Conservation (phyloP, 2,797 vertebrate genomes). For the Syncerus caffer region DNA sequence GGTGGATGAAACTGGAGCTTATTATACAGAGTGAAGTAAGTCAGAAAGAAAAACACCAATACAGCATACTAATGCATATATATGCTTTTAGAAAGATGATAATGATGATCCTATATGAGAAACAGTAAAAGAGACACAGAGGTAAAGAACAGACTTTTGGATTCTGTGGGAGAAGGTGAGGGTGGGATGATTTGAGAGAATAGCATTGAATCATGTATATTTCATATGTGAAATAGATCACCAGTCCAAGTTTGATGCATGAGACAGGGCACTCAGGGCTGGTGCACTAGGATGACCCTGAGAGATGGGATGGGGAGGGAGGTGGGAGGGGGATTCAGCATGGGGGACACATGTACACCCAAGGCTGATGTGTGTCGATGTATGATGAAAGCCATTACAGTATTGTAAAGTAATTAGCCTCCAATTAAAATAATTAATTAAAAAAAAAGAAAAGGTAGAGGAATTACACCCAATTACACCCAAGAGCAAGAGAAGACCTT, state of each 20-base stretch:
- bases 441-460: background rate
- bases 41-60: background rate
- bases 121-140: background rate
- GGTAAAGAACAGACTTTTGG: background rate
- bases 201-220: background rate
- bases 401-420: background rate
- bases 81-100: background rate
- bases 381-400: background rate
- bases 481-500: background rate
- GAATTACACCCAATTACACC: background rate
- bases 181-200: background rate
- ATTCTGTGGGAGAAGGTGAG: background rate
- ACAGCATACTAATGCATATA: background rate
- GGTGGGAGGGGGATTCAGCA: fast-evolving
- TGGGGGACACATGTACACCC: background rate
- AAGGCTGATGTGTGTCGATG: background rate
- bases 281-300: background rate
- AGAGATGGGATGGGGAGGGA: background rate
- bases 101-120: background rate
- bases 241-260: background rate
- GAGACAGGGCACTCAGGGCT: background rate
- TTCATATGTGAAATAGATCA: background rate
- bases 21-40: background rate
- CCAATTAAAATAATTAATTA: background rate
- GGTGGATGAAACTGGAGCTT: background rate